Percentiles rank a stretch among this genome's conserved stretches.
Conservation (phyloP, 2,797 vertebrate species). For the Pangasius krempfi region DNA sequence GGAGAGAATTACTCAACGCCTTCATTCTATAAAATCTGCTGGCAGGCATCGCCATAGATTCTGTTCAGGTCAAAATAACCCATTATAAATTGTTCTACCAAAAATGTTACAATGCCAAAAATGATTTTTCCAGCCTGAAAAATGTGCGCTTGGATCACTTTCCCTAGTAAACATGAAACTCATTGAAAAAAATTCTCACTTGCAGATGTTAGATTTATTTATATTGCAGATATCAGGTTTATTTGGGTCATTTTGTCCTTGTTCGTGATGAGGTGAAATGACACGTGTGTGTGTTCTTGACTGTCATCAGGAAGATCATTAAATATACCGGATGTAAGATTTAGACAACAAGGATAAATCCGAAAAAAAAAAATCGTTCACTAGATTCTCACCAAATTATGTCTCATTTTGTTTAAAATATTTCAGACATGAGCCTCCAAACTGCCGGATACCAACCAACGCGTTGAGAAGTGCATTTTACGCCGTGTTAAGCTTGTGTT, state of each 20-base stretch:
- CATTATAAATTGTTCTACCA: neutral
- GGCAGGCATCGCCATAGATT: neutral
- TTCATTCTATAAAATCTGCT: neutral
- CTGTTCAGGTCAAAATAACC: neutral
- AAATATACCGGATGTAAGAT: neutral
- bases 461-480: neutral
- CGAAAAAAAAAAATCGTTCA: neutral
- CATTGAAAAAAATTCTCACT: no score
- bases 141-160: slow-evolving; percentile 13
- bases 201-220: neutral
- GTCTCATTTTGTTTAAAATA: neutral
- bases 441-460: neutral
- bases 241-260: neutral
- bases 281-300: neutral
- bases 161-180: neutral
- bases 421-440: neutral
- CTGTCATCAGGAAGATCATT: neutral
- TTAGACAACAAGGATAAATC: neutral
- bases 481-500: neutral
- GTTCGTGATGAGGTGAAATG: neutral
- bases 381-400: neutral
- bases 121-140: neutral
- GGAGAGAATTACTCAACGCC: neutral
- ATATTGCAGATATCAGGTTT: neutral
- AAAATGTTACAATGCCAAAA: neutral